Base-by-base conservation (phyloP, 1,140 invertebrate species). In the Bradysia coprophila region DNA sequence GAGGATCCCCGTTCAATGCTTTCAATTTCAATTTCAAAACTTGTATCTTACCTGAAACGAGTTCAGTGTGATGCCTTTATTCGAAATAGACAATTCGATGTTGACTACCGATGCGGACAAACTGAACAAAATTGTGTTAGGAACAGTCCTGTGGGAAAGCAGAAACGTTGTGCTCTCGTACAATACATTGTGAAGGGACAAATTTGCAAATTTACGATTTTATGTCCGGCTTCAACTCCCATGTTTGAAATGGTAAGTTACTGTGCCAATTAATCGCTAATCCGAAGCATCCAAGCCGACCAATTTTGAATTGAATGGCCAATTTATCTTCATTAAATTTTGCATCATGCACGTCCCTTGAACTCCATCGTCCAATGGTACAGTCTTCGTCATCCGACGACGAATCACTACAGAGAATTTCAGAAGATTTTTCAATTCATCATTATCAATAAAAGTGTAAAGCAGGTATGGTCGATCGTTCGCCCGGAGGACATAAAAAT, bases 291-390 rank as follows among this genome's bases (percentile, higher is more conserved):
- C 81, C 81, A 39, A 87, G 67, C 45, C 71, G 66, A 0, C 79
- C 79, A 1, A 76, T 81, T 32, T 81, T 66, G 47, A 87, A 84
- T 33, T 75, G 72, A 33, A 86, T 65, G 1, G 68, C 74, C 15
- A 82, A 72, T 49, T 83, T 83, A 46, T 87, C 81, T 52, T 87
- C 84, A 52, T 83, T 86, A 50, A 79, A 86, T 52, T 84, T 84
- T 34, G 79, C 69, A 47, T 89, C 84, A 45, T 85, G 77, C 2
- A 88, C 68, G 50, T 81, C 75, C 41, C 78, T 69, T 2, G 71
- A 82, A 1, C 75, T 77, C 86, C 85, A 90, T 41, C 65, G 57
- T 16, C 57, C 58, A 24, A 18, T 10, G 8, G 18, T 44, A 21
- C 20, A 13, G 5, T 43, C 15, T 15, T 43, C 6, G 22, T 43